Evolutionary conservation across 1,140 invertebrate species (phyloP).

Genomic region (Diachasma alloeum): DNA sequence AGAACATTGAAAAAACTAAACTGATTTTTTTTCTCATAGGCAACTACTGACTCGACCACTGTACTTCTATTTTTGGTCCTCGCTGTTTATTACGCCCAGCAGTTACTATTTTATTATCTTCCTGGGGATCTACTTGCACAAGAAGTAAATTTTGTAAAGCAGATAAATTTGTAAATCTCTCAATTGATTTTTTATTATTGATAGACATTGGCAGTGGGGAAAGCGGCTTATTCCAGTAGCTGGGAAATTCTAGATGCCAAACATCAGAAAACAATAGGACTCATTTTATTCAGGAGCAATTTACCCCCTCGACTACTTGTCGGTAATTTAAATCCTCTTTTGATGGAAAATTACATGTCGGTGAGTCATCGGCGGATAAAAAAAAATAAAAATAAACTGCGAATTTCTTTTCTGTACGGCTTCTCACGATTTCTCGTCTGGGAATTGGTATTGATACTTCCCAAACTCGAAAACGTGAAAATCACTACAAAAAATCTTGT

Average conservation of each 20-base stretch:
- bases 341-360: conserved; percentile 18
- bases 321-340: conserved; percentile 19
- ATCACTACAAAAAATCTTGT: too few species aligned
- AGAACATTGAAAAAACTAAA: not conserved
- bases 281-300: conserved; percentile 23
- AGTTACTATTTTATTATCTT: conserved; percentile 28
- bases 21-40: not conserved
- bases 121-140: conserved; percentile 13
- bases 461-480: too few species aligned
- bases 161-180: too few species aligned
- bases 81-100: conserved; percentile 26
- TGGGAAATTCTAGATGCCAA: conserved; percentile 16
- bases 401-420: too few species aligned
- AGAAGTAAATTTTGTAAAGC: not conserved
- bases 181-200: not conserved
- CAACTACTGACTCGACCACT: not conserved
- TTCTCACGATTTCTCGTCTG: too few species aligned
- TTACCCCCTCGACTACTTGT: conserved; percentile 10
- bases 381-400: not conserved
- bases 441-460: too few species aligned
- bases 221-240: conserved; percentile 17
- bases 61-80: conserved; percentile 14
- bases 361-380: not conserved
- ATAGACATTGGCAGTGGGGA: conserved; percentile 11
- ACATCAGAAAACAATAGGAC: conserved; percentile 15